Evolutionary conservation across 2,888 invertebrate genomes (phyloP).

Genomic region (Cephus runcator): DNA sequence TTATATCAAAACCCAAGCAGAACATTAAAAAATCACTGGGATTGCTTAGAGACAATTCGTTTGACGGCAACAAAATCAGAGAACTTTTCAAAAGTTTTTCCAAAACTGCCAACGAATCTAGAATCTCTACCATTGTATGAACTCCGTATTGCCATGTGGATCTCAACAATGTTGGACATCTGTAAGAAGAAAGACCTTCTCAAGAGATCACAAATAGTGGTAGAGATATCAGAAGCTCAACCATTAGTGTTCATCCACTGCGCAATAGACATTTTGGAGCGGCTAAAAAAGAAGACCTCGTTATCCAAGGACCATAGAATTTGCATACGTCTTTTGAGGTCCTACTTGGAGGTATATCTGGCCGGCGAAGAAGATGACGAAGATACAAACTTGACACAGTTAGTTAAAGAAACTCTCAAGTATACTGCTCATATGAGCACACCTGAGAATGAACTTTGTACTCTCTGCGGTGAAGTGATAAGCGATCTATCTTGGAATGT

Average conservation of each 20-base stretch:
- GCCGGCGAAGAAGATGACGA: constrained; percentile 46
- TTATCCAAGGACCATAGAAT: constrained; percentile 38
- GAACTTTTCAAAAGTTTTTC: constrained; percentile 32
- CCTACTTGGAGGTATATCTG: constrained; percentile 52
- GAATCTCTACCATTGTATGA: constrained; percentile 42
- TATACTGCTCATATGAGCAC: constrained; percentile 27
- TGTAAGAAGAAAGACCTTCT: constrained; percentile 42
- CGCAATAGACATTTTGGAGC: constrained; percentile 40
- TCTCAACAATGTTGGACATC: constrained; percentile 47
- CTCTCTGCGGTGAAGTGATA: constrained; percentile 46
- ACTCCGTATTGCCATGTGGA: constrained; percentile 52
- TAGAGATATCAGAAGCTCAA: constrained; percentile 48
- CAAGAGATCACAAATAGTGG: constrained; percentile 33
- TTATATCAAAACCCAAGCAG: constrained; percentile 27
- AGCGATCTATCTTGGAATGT: constrained; percentile 50
- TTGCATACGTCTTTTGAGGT: constrained; percentile 43
- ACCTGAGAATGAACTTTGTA: constrained; percentile 44
- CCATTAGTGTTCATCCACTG: constrained; percentile 51
- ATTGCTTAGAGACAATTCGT: constrained; percentile 57
- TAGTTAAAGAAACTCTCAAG: constrained; percentile 34
- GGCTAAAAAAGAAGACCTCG: constrained; percentile 27
- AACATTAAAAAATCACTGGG: constrained; percentile 52
- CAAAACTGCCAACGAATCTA: constrained; percentile 31
- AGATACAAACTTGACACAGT: constrained; percentile 25
- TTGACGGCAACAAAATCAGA: constrained; percentile 42